Evolutionary conservation across 2,888 invertebrate species (phyloP), one percentile per base, ranked within the genome.

Genomic region (Lasioglossum oenotherae): DNA sequence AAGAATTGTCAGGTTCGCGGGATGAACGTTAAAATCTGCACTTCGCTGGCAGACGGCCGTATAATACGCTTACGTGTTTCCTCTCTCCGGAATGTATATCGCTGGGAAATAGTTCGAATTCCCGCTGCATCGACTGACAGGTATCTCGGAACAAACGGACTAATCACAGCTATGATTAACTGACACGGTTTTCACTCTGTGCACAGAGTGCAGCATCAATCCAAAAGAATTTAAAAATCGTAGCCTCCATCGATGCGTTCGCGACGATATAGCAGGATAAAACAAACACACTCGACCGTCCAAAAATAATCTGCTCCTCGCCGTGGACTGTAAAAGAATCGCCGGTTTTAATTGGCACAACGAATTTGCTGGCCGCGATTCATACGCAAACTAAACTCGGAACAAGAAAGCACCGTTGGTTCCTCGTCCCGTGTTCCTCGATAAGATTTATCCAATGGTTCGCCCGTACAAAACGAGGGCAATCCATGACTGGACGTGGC

Each of bases 141-240:
- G 81, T 82, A 88, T 88, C 74, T 84, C 85, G 79, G 75, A 78
- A 89, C 91, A 89, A 91, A 91, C 85, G 85, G 78, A 84, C 90
- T 91, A 89, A 91, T 90, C 90, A 86, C 64, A 8, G 64, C 79
- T 73, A 82, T 83, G 84, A 90, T 89, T 91, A 90, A 91, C 82
- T 27, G 75, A 44, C 82, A 57, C 71, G 64, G 74, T 64, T 78
- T 86, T 88, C 72, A 71, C 71, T 38, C 46, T 38, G 31, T 46
- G 57, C 12, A n/a, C 12, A 57, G n/a, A 57, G 57, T 57, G 53
- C 53, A 10, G 53, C 10, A 46, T 46, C 35, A 8, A 16, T 12
- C 23, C 44, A 78, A 74, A 77, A 77, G 72, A 74, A 77, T 86
- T 78, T 74, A 31, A 41, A 71, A 41, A 41, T 53, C 53, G 67